Evolutionary conservation across 2,113 vertebrate genomes (phyloP), one percentile per base, ranked within the genome.

Genomic region (Lycocorax pyrrhopterus): DNA sequence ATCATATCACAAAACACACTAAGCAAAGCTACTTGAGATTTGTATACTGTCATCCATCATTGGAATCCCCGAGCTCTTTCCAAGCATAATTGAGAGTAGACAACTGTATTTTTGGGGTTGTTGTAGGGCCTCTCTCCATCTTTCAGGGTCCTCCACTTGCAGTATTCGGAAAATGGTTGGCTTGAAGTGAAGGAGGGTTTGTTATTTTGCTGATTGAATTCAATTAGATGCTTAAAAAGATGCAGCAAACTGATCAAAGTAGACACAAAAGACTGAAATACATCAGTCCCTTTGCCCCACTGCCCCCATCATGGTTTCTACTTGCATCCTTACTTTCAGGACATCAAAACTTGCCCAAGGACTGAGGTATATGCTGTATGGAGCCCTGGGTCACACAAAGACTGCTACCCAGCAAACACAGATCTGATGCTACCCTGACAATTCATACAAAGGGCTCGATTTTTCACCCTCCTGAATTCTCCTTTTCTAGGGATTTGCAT

Each of bases 1-100:
- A 96, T 93, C 95, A 93, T 93, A 95, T 78, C 88, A 92, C 56
- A 75, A 90, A 93, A 89, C 83, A 59, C 78, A 81, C 83, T 82
- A 92, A 95, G 87, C 73, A 93, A 95, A 95, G 90, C 85, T 90
- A 33, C 85, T 94, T 92, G 74, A 89, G 80, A 90, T 67, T 78
- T 90, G 90, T 89, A 89, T 72, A 72, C 64, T 43, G 49, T 25
- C 90, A 93, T 86, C 85, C 83, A 81, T 89, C 93, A 89, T 85
- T 18, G 41, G 55, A 84, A 71, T 77, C 76, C 86, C 60, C 0
- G 2, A 87, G 88, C 35, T 53, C 83, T 88, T 88, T 78, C 56
- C 64, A 72, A 75, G 72, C n/a, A 39, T 68, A 88, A 90, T 64
- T 86, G 82, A 83, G 63, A 90, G 68, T 2, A 92, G 76, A 91